These are phyloP conservation scores for Dioctria rufipes DNA, from an alignment of 2,888 invertebrate genomes.

Conservation along the genomic window DNA sequence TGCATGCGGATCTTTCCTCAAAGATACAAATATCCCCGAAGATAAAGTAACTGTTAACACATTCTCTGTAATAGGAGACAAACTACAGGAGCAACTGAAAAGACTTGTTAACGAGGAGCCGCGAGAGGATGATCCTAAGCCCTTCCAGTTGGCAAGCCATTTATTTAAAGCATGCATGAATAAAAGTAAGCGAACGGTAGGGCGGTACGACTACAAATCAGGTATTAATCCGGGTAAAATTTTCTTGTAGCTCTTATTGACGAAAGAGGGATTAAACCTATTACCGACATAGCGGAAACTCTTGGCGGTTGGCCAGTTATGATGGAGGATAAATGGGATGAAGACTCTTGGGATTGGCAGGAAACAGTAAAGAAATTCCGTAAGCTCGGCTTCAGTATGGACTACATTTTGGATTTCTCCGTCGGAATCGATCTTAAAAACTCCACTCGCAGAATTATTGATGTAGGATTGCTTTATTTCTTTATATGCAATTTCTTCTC, in stretches of 20 bases:
- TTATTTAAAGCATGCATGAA: constrained; percentile 72
- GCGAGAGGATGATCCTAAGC: constrained; percentile 67
- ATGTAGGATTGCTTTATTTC: constrained; percentile 74
- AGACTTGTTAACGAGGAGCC: constrained; percentile 69
- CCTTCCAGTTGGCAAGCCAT: constrained; percentile 70
- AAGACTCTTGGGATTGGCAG: constrained; percentile 83
- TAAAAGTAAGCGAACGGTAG: constrained; percentile 66
- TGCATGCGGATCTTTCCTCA: constrained; percentile 81
- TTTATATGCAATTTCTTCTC: not conserved
- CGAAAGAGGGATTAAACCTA: constrained; percentile 81
- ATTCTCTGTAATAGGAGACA: constrained; percentile 71
- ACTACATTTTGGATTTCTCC: constrained; percentile 92
- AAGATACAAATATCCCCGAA: constrained; percentile 80
- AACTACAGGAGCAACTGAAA: constrained; percentile 71
- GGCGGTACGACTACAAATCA: not conserved
- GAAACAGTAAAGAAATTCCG: constrained; percentile 87
- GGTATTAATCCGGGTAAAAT: not conserved
- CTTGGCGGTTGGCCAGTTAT: constrained; percentile 97
- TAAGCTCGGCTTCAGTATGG: constrained; percentile 86
- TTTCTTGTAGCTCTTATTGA: constrained; percentile 82
- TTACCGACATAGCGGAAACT: constrained; percentile 79
- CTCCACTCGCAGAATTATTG: constrained; percentile 86
- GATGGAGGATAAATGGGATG: constrained; percentile 83
- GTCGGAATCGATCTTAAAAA: constrained; percentile 92
- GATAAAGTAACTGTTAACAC: constrained; percentile 73